Percentiles rank a stretch among this genome's conserved stretches.
These are phyloP conservation scores for Phenganax subtilis DNA, from an alignment of 92 coral and sea anemone genomes.

Conservation along the genomic window DNA sequence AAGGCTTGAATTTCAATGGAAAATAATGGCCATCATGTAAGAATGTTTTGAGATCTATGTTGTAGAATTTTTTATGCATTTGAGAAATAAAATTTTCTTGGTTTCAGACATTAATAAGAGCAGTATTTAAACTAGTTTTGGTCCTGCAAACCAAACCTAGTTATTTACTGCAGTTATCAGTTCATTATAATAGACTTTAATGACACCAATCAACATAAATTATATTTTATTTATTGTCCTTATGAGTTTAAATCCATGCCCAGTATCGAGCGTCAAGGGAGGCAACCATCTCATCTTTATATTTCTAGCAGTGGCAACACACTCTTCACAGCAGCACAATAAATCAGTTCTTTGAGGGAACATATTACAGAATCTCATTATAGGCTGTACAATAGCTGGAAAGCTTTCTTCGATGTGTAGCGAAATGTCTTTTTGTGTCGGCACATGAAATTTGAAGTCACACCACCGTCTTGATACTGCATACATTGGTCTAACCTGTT, in stretches of 20 bases:
- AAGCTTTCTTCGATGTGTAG: slow-evolving; percentile 89
- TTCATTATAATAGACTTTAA: too few relatives aligned
- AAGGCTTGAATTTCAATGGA: too few relatives aligned
- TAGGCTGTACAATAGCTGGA: slow-evolving; percentile 87
- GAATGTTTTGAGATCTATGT: too few relatives aligned
- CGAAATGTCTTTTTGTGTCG: slow-evolving; percentile 80
- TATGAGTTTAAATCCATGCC: slow-evolving; percentile 95
- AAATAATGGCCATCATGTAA: too few relatives aligned
- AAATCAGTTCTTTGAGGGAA: slow-evolving; percentile 83
- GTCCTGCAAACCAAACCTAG: too few relatives aligned
- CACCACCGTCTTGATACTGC: slow-evolving; percentile 92
- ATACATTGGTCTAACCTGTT: slow-evolving; percentile 68
- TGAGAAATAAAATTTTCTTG: too few relatives aligned
- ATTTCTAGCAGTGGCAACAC: slow-evolving; percentile 62
- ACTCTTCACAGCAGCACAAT: slow-evolving; percentile 73
- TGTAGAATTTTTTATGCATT: too few relatives aligned
- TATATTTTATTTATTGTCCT: slow-evolving; percentile 32
- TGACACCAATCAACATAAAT: neutral
- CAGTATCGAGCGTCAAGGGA: slow-evolving; percentile 88
- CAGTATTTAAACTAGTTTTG: too few relatives aligned
- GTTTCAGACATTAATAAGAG: too few relatives aligned
- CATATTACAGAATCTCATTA: slow-evolving; percentile 76
- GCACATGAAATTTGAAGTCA: slow-evolving; percentile 88
- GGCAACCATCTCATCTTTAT: slow-evolving; percentile 96
- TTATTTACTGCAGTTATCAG: too few relatives aligned